Percentiles rank a stretch among this genome's conserved stretches.
These are phyloP conservation scores for Zonitis immaculata DNA, from an alignment of 2,888 invertebrate genomes.

Conservation along the genomic window DNA sequence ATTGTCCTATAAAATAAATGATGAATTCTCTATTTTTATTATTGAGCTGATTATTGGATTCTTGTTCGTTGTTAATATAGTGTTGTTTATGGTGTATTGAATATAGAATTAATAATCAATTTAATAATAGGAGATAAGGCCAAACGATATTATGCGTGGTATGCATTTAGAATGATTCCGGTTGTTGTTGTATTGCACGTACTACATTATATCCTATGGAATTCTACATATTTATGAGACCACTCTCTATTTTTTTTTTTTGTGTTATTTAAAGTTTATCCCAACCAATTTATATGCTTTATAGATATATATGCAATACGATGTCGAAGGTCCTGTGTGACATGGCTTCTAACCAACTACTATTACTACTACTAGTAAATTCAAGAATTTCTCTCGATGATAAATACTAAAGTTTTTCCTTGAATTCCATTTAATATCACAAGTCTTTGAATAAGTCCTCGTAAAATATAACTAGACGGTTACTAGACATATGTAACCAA, in stretches of 20 bases:
- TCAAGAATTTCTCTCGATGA: background rate
- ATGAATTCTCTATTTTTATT: too few species aligned
- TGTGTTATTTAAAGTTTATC: conserved; percentile 24
- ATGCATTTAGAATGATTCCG: conserved; percentile 15
- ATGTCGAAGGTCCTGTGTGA: background rate
- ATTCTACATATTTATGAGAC: conserved; percentile 36
- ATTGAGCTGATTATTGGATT: too few species aligned
- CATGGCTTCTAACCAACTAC: background rate
- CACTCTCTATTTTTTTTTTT: conserved; percentile 1
- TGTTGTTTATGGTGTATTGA: background rate
- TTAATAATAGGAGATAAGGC: conserved; percentile 6
- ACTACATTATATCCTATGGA: conserved; percentile 25
- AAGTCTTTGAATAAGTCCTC: conserved; percentile 12
- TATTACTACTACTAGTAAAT: too few species aligned
- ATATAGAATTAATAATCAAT: background rate
- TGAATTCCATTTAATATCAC: conserved; percentile 12
- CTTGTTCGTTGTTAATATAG: background rate
- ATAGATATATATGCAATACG: background rate
- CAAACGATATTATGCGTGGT: conserved; percentile 8
- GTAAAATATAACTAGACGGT: background rate
- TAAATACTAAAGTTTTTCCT: background rate
- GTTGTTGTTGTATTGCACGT: conserved; percentile 23
- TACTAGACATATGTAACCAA: background rate
- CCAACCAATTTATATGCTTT: conserved; percentile 28
- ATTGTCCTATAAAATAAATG: too few species aligned